Base-by-base conservation (phyloP, 2,113 vertebrate genomes). In the Rhinoptilus africanus region DNA sequence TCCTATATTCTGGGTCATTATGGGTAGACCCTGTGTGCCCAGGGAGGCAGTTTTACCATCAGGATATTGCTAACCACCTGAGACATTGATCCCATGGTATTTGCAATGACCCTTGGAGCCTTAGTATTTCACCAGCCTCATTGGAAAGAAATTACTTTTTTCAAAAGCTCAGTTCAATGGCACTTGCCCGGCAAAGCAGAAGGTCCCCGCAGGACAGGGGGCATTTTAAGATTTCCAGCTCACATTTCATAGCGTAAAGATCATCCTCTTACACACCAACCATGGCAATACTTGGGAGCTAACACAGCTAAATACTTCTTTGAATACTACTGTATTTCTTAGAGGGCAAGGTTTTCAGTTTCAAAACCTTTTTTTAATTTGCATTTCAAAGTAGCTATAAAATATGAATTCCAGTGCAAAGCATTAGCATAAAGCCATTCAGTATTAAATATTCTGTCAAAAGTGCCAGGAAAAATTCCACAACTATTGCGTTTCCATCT, bases 351-450 rank as follows among this genome's bases (percentile, higher is more conserved):
- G 66, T 87, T 97, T 97, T 67, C 83, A 32, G 54, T 93, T 96
- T 97, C 45, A 27, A 95, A 96, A 94, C 92, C 84, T 97, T 95
- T 56, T 45, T 96, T 66, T 78, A 88, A 98, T 98, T 98, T 98
- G 95, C 97, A 97, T 98, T 97, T 98, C 97, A 98, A 97, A 98
- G 92, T 96, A 98, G 97, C 95, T 87, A 94, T 98, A 97, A 98
- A 98, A 97, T 97, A 98, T 92, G 96, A 97, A 96, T 98, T 89
- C 91, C 91, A 79, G 93, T 79, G 96, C 91, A 91, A 96, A 90
- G 82, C 93, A 98, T 97, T 98, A 98, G 88, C 98, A 98, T 98
- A 98, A 97, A 97, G 92, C 39, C 85, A 97, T 97, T 97, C 84
- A 34, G 92, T 96, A 97, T 98, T 97, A 97, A 86, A 97, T 92